Base-by-base conservation (phyloP, 2,888 invertebrate species). In the Diplazon laetatorius region DNA sequence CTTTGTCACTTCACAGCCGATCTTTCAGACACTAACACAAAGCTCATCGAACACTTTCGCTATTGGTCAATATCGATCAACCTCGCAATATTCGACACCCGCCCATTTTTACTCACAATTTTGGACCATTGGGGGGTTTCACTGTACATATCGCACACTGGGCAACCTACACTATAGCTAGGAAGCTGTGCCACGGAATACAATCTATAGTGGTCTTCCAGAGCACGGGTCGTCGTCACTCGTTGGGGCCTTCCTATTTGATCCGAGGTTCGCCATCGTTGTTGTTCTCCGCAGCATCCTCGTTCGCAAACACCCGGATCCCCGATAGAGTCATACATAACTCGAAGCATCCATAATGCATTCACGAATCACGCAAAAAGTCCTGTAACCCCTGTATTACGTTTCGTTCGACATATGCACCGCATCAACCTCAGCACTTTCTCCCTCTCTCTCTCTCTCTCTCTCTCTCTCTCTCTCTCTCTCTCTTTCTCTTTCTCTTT, bases 261-360 rank as follows among this genome's bases (percentile, higher is more conserved):
- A 78, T 74, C 59, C 65, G 70, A 65, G 74, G 79, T 63, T 76
- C 60, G 76, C 76, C 76, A 48, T 71, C 57, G 63, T 52, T 76
- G 50, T 59, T 69, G 75, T 69, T 72, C 62, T 73, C 71, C 69
- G 75, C 72, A 50, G 62, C 63, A 55, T 74, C 60, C 63, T 68
- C 46, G 57, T 35, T 77, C 72, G 73, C 72, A 78, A 72, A 83
- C 86, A 85, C 82, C 82, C 73, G 81, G 84, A 59, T 81, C n/a
- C 84, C 85, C 87, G 88, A 90, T 90, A 89, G 88, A 89, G 90
- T 89, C 89, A 89, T 90, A 89, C 89, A 87, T 89, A 89, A 89
- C 87, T 84, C 84, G 80, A 78, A 83, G 82, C 89, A 89, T 90
- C 89, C 88, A 89, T 90, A 90, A 90, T 90, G 89, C 89, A 89